Evolutionary conservation across 2,888 invertebrate species (phyloP), one percentile per base, ranked within the genome.

Genomic region (Metellina segmentata): DNA sequence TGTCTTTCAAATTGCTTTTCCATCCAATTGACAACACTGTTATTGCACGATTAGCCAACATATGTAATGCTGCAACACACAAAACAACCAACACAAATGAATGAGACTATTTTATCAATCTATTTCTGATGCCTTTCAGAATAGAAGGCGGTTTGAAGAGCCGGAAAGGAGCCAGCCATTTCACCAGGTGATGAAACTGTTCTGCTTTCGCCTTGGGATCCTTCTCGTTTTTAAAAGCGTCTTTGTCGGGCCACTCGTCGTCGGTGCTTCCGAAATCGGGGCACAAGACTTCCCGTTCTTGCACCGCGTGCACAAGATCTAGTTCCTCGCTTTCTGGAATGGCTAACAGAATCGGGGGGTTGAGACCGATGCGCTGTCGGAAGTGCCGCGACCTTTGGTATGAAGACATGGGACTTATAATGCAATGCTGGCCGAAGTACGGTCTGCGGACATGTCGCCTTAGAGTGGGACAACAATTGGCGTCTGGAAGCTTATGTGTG

Each of bases 321-420:
- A 92, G 85, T 77, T 92, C 92, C 70, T 92, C 92, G 9, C 81
- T 86, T 51, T 92, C 92, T 0, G 92, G 92, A 51, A 92, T 92
- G 53, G 92, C 85, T 51, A 92, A 9, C 4, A 92, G 92, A 48
- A 61, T 19, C 11, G 81, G 87, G 8, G 91, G 48, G n/a, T 34
- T 82, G 49, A 78, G 72, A 19, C 78, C 78, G 52, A 79, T 83
- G 13, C 90, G 75, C 69, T 79, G 90, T n/a, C 77, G 61, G 20
- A 81, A 81, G 69, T 85, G 72, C 4, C 4, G 34, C 70, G 75
- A 20, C 5, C 85, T 34, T 5, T 52, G 20, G 16, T 52, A 19
- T 5, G 81, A 70, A 71, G 52, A 72, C 48, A 49, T n/a, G 53
- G 74, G 6, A 53, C 11, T 13, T 53, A 48, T 48, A 69, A 52